Conservation (phyloP, 2,113 vertebrate species). For the Anolis carolinensis region DNA sequence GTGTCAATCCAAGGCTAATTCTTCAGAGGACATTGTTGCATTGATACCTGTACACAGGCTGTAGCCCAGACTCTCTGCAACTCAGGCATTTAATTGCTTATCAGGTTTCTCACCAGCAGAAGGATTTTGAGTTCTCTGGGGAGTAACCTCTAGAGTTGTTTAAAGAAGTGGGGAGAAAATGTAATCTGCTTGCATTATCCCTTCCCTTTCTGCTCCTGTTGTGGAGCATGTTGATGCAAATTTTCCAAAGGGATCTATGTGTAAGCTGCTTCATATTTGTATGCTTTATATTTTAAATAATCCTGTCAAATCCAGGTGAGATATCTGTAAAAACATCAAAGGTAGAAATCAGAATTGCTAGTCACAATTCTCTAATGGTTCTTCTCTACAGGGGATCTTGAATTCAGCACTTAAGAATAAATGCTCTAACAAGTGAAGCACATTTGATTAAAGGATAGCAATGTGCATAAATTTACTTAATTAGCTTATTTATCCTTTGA, state of each 20-base stretch:
- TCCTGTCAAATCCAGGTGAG: conserved; percentile 23
- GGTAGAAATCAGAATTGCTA: conserved; percentile 28
- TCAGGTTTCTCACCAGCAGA: background rate
- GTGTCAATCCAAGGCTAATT: background rate
- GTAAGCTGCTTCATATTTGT: background rate
- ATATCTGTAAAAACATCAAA: background rate
- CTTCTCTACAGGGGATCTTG: conserved; percentile 7
- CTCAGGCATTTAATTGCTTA: conserved; percentile 16
- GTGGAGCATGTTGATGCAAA: too few relatives aligned
- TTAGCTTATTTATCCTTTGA: conserved; percentile 40
- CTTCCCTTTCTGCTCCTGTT: background rate
- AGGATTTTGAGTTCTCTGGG: background rate
- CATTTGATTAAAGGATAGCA: conserved; percentile 33
- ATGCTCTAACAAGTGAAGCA: conserved; percentile 17
- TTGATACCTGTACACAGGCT: background rate
- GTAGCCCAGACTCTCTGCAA: background rate
- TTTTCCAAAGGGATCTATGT: background rate
- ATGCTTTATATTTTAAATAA: conserved; percentile 26
- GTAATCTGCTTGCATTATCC: conserved; percentile 23
- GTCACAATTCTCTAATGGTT: background rate
- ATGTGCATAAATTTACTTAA: conserved; percentile 32
- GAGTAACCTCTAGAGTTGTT: background rate
- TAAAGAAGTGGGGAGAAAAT: conserved; percentile 4
- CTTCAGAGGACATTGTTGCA: background rate
- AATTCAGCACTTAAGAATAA: conserved; percentile 23